A percentile compares a stretch with the other conserved stretches of the same genome.
Conservation (phyloP, 2,797 vertebrate species). For the Octomys mimax region DNA sequence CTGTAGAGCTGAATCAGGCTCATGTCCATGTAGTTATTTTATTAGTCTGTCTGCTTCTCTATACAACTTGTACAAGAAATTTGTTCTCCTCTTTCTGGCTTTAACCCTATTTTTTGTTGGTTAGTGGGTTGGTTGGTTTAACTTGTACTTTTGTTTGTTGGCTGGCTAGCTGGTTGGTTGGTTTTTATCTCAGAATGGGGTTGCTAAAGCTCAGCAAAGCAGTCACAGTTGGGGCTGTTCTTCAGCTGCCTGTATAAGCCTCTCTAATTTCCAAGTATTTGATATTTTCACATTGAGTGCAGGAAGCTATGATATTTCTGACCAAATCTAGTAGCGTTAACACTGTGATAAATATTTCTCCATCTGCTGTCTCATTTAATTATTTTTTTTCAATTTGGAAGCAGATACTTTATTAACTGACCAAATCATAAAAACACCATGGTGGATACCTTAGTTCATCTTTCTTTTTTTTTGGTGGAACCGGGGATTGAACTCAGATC, state of each 20-base stretch:
- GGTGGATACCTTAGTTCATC: too few species aligned
- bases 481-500: too few species aligned
- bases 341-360: background rate
- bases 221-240: background rate
- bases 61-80: background rate
- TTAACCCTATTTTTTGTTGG: background rate
- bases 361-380: background rate
- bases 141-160: background rate
- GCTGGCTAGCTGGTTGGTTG: background rate
- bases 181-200: background rate
- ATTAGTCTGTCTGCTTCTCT: background rate
- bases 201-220: background rate
- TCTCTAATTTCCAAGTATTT: background rate
- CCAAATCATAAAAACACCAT: too few species aligned
- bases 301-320: background rate
- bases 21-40: background rate
- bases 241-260: background rate
- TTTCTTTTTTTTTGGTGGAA: too few species aligned
- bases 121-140: background rate
- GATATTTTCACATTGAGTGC: background rate
- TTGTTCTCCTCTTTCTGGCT: background rate
- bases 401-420: too few species aligned
- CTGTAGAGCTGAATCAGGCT: background rate
- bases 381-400: background rate
- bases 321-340: background rate